Percentiles rank a stretch among this genome's conserved stretches.
Evolutionary conservation across 2,888 invertebrate genomes (phyloP).

Genomic region (Torymus tubicola): DNA sequence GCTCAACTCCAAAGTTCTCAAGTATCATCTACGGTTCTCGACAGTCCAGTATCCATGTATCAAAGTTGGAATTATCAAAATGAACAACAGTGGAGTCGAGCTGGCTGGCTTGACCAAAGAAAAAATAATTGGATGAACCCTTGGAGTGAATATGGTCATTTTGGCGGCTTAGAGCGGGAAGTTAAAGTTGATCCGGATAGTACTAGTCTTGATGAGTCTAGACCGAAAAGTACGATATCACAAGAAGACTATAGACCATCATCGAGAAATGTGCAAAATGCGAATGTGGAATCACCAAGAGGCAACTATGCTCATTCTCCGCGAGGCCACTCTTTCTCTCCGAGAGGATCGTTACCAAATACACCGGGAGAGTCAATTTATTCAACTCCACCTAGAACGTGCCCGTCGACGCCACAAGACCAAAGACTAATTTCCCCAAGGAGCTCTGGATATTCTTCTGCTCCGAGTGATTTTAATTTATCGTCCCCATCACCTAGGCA

Average conservation of each 20-base stretch:
- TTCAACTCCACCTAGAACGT: slow-evolving; percentile 66
- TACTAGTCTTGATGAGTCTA: slow-evolving; percentile 78
- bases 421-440: slow-evolving; percentile 69
- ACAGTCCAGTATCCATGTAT: slow-evolving; percentile 78
- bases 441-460: slow-evolving; percentile 68
- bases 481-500: slow-evolving; percentile 65
- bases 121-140: slow-evolving; percentile 74
- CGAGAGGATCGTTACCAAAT: slow-evolving; percentile 69
- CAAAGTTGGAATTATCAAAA: slow-evolving; percentile 76
- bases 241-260: slow-evolving; percentile 72
- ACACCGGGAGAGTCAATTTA: slow-evolving; percentile 66
- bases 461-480: slow-evolving; percentile 66
- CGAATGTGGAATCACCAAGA: slow-evolving; percentile 68
- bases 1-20: slow-evolving; percentile 90
- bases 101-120: slow-evolving; percentile 73
- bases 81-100: slow-evolving; percentile 73
- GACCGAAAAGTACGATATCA: slow-evolving; percentile 71
- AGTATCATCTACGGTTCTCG: slow-evolving; percentile 89
- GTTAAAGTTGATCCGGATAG: slow-evolving; percentile 87
- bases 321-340: slow-evolving; percentile 69
- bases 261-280: slow-evolving; percentile 70
- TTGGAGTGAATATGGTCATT: slow-evolving; percentile 72
- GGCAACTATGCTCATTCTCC: slow-evolving; percentile 67
- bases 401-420: slow-evolving; percentile 68
- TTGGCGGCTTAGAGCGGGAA: slow-evolving; percentile 76